Evolutionary conservation across 2,113 vertebrate species (phyloP).

Genomic region (Rallus limicola): DNA sequence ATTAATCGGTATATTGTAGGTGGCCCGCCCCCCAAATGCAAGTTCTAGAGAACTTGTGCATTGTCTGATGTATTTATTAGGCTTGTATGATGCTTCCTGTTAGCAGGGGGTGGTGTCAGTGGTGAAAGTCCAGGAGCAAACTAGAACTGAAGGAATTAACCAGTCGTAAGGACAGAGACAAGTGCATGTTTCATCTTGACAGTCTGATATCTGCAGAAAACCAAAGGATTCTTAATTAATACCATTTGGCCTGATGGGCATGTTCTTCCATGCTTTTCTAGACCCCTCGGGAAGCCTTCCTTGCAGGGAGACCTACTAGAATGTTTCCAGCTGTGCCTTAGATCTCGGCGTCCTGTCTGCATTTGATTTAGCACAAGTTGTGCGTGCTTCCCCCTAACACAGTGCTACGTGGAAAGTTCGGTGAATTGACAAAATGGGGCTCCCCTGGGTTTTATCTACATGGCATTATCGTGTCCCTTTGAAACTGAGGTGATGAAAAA

Average conservation of each 20-base stretch:
- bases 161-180: neutral
- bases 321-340: conserved; percentile 54
- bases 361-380: neutral
- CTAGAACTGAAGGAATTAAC: neutral
- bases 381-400: neutral
- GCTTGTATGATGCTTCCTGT: neutral
- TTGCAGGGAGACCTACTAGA: neutral
- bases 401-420: neutral
- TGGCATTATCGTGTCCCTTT: neutral
- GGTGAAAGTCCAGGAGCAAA: neutral
- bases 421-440: neutral
- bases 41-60: neutral
- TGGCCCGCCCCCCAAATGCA: neutral
- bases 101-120: neutral
- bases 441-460: neutral
- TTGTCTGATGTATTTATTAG: neutral
- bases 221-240: neutral
- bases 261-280: neutral
- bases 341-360: neutral
- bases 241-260: neutral
- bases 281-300: neutral
- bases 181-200: neutral
- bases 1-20: neutral
- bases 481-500: neutral
- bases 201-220: neutral